Percentiles rank a stretch among this genome's conserved stretches.
These are phyloP conservation scores for Drosophila rhopaloa DNA, from an alignment of 1,140 invertebrate species.

Conservation along the genomic window DNA sequence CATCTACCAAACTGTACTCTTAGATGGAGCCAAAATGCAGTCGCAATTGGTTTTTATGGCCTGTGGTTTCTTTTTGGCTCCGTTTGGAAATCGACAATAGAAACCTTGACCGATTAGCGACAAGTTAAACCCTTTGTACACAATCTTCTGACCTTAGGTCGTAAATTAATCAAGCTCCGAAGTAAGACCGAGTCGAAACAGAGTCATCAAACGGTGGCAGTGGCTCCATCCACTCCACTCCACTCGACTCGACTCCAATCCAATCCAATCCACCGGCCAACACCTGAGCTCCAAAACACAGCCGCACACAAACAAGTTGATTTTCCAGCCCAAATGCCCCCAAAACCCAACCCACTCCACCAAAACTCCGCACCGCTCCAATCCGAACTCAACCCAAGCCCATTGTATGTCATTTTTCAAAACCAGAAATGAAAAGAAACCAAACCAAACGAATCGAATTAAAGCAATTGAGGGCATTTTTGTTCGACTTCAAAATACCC, in stretches of 20 bases:
- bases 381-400: conserved; percentile 58
- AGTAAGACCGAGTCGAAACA: conserved; percentile 60
- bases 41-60: conserved; percentile 44
- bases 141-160: conserved; percentile 64
- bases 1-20: conserved; percentile 67
- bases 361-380: conserved; percentile 12
- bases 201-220: conserved; percentile 73
- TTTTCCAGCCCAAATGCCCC: conserved; percentile 70
- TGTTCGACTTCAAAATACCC: neutral
- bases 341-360: conserved; percentile 46
- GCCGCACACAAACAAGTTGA: conserved; percentile 71
- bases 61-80: conserved; percentile 6
- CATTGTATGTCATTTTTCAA: conserved; percentile 80
- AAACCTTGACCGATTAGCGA: conserved; percentile 75
- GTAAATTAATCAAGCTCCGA: conserved; percentile 76
- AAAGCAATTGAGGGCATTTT: neutral
- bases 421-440: conserved; percentile 56
- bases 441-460: conserved; percentile 50
- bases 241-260: conserved; percentile 9
- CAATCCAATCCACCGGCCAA: conserved; percentile 25
- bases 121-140: conserved; percentile 64
- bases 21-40: conserved; percentile 9
- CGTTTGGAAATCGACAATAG: conserved; percentile 13
- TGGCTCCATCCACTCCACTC: conserved; percentile 32
- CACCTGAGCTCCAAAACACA: conserved; percentile 69